Base-by-base conservation (phyloP, 2,888 invertebrate genomes). In the Bhutanitis thaidina region DNA sequence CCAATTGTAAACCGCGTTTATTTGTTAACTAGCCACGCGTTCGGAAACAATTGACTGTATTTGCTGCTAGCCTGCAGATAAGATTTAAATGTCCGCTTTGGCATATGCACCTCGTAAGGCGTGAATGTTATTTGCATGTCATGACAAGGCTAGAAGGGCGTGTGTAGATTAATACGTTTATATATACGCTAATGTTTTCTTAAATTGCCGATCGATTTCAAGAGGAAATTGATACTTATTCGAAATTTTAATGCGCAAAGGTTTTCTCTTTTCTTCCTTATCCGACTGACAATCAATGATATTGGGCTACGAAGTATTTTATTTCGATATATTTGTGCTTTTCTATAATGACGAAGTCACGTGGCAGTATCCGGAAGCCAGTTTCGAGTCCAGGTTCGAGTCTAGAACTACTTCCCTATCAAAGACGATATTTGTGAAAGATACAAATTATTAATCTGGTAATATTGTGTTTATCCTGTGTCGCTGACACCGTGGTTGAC, bases 1-100 rank as follows among this genome's bases (percentile, higher is more conserved):
- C 79, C 87, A 88, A 89, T 88, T 89, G 88, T 86, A 69, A 74
- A 75, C 71, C 64, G 80, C 79, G 78, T 84, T 85, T 85, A 87
- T 86, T 86, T 80, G 80, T 79, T 86, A 84, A 87, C 86, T 77
- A 76, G 80, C 82, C 88, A 86, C 84, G 85, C 86, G 86, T 74
- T 84, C 80, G 77, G 85, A 87, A 87, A 85, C 86, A 88, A 87
- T 86, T 85, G 83, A 75, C 72, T 70, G 74, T 75, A 73, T 75
- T 75, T 77, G 77, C 74, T 76, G 77, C 73, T 71, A 67, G 73
- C 69, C 71, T 74, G 70, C 68, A 81, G 80, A 82, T 85, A 83
- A 83, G 81, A 83, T 79, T 83, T 80, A 75, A 71, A 78, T 74
- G 72, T 69, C 69, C 75, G 69, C 68, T 73, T 74, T 62, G 57